Base-by-base conservation (phyloP, 2,797 vertebrate species). In the Pantherophis alleghaniensis region DNA sequence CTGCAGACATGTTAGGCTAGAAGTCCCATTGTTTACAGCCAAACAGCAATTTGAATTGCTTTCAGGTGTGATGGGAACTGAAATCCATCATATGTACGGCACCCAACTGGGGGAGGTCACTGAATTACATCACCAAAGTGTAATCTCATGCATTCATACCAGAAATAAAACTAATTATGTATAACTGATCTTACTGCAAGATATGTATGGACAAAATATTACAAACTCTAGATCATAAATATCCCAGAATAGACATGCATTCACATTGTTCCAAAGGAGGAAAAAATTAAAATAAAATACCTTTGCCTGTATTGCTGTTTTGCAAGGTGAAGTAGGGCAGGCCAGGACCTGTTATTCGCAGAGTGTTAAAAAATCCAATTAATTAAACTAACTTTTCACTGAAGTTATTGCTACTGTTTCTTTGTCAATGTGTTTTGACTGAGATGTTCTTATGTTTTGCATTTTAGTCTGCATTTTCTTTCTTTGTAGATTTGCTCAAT, bases 331-430 rank as follows among this genome's bases (percentile, higher is more conserved):
- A 99, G 0, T 97, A 56, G 0, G 99, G 99, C 57, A 99, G 92
- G 93, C 98, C 99, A 87, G 99, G 99, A 95, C 99, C 99, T 99
- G 97, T 96, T 92, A 91, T 96, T 28, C 24, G 24, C 51, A 89
- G 32, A 88, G 22, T 66, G 20, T 91, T 86, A 63, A 90, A 55
- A 91, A 16, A 32, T 59, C 60, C 74, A 47, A 47, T 47, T 83
- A 83, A 47, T 47, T 47, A 47, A 83, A 20, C 4, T 83, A 83
- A 47, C 74, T 47, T 83, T 47, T 83, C 20, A 83, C 20, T 83
- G 74, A 24, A 24, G 37, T 47, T 47, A 83, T 42, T 83, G 20
- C 74, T 47, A 47, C 47, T 83, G 10, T 83, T 83, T 24, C 74
- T 83, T 83, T 47, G 74, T 12, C 37, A 47, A 24, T 24, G 37